A percentile compares a stretch with the other conserved stretches of the same genome.
These are phyloP conservation scores for Trachymyrmex cornetzi DNA, from an alignment of 1,140 invertebrate species.

Conservation along the genomic window DNA sequence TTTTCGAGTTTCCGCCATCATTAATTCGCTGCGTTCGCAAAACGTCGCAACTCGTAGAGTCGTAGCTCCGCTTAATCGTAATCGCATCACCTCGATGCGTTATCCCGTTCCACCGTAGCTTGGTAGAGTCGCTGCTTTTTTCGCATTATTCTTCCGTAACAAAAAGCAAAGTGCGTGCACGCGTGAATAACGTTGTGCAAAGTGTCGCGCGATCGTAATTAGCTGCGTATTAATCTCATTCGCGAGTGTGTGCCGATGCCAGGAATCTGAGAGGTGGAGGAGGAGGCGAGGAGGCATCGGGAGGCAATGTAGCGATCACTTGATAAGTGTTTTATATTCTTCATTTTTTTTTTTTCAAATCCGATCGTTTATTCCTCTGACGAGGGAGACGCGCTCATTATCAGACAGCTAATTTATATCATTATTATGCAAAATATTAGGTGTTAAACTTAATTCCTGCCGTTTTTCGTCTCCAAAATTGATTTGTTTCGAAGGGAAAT, in stretches of 20 bases:
- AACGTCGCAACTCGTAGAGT: background rate
- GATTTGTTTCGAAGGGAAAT: too few relatives aligned
- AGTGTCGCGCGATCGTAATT: background rate
- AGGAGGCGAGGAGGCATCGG: background rate
- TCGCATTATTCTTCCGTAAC: background rate
- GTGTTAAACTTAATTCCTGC: too few relatives aligned
- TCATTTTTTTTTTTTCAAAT: background rate
- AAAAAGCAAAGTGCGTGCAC: background rate
- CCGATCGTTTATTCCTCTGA: background rate
- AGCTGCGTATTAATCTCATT: background rate
- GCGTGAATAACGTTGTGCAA: background rate
- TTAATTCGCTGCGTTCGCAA: background rate
- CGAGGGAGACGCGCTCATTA: background rate
- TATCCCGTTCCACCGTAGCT: background rate
- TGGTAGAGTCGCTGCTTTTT: background rate
- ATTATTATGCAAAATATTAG: background rate
- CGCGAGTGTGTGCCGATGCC: background rate
- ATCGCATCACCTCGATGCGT: background rate
- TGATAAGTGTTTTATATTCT: background rate
- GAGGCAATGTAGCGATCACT: background rate
- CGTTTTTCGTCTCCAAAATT: too few relatives aligned
- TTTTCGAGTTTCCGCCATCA: background rate
- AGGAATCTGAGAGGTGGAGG: background rate
- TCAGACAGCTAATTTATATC: background rate
- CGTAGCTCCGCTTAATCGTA: background rate